Percentiles rank a stretch among this genome's conserved stretches.
Conservation (phyloP, 2,797 vertebrate genomes). For the Hypotaenidia philippensis region DNA sequence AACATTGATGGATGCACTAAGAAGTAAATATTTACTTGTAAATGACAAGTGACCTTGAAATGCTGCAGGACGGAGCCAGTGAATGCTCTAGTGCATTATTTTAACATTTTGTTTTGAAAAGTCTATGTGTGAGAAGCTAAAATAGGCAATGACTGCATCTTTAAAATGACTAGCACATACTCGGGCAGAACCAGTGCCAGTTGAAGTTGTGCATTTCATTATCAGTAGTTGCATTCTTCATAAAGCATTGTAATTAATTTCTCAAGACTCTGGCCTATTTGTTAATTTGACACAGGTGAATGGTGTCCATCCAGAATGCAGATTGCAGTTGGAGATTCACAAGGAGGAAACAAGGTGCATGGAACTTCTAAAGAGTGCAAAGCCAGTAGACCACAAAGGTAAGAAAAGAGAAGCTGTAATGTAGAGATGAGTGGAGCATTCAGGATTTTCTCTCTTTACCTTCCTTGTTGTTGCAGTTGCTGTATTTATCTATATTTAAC, state of each 20-base stretch:
- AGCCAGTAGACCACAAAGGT: constrained; percentile 74
- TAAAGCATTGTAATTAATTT: not conserved
- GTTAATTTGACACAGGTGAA: constrained; percentile 76
- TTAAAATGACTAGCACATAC: not conserved
- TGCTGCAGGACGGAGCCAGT: not conserved
- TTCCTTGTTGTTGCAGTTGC: not conserved
- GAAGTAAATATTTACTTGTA: not conserved
- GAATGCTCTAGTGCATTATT: not conserved
- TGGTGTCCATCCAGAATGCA: constrained; percentile 82
- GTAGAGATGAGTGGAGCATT: not conserved
- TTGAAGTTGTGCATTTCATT: not conserved
- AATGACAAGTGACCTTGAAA: not conserved
- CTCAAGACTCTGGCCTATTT: not conserved
- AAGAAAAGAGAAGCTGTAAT: not conserved
- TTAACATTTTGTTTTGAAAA: not conserved
- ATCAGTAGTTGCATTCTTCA: not conserved
- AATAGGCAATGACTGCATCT: not conserved
- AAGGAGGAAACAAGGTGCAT: constrained; percentile 80
- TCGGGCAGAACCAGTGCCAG: not conserved
- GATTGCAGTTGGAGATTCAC: constrained; percentile 80
- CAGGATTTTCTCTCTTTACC: not conserved
- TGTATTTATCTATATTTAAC: accelerated
- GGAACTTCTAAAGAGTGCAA: constrained; percentile 62
- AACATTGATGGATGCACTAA: not conserved
- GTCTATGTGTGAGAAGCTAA: not conserved